Base-by-base conservation (phyloP, 1,140 invertebrate genomes). In the Drosophila pallidifrons region DNA sequence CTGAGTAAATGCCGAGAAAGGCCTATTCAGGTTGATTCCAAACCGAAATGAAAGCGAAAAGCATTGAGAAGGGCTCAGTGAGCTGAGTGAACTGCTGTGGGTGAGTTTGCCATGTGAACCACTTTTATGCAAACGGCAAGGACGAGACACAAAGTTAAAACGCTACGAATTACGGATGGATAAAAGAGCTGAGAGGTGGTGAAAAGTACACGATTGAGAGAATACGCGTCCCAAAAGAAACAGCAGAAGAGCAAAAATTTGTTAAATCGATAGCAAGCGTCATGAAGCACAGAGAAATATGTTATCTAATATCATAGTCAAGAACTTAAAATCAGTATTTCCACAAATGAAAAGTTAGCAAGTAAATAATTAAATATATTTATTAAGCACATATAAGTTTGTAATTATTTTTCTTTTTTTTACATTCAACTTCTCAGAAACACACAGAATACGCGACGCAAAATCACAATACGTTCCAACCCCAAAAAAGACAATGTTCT, bases 1-100 rank as follows among this genome's bases (percentile, higher is more conserved):
- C 35, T 6, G 58, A 55, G 41, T 28, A 25, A 46, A 30, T 13
- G 38, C 35, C 38, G 52, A 70, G 60, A 71, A 75, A 59, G 60
- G 54, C 55, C 60, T 65, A 65, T 88, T 80, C 60, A 80, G 67
- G 77, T 85, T 87, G 83, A 77, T 66, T 64, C 63, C 82, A 72
- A 81, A 61, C 86, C 64, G 64, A 85, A 85, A 80, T 81, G 78
- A 86, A 86, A 86, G 82, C 77, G 83, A 88, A 88, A 88, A 85
- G 85, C 59, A 47, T 60, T 60, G 20, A 80, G 63, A 72, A 77
- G 68, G 69, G 58, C 72, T 70, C 61, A 68, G 77, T 54, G 79
- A 59, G 70, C 30, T 25, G 20, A 25, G 20, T 25, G 20, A 25
- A 30, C 25, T 66, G 32, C 61, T 13, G 25, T 68, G 47, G 64